Evolutionary conservation across 2,113 vertebrate genomes (phyloP), one percentile per base, ranked within the genome.

Genomic region (Pionites leucogaster): DNA sequence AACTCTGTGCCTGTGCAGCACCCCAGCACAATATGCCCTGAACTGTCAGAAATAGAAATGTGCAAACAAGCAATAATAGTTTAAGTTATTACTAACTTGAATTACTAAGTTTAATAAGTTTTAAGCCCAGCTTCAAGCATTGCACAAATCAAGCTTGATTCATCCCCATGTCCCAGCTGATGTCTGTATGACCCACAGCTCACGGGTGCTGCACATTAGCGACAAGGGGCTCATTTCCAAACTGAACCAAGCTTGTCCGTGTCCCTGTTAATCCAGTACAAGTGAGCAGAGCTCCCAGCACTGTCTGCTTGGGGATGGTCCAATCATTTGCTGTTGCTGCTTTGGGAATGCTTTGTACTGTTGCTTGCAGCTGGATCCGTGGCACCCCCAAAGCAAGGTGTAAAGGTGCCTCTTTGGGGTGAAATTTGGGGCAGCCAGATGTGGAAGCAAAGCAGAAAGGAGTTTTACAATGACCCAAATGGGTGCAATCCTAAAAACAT

Each of bases 231-330:
- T 91, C 5, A 0, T 76, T 52, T 80, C 59, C n/a, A 77, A 78
- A 10, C 13, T 1, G 5, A 41, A 33, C 41, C 6, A 5, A 77
- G 55, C 5, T 47, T n/a, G 0, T 5, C 28, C 71, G 18, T 12
- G 10, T 6, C 19, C 55, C 44, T 1, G 1, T 42, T 70, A 46
- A 74, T 27, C 62, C 3, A 2, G n/a, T 53, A 7, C 52, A 59
- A 27, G 53, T 16, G 10, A 67, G 50, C n/a, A 55, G 53, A 68
- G 49, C 46, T 64, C 59, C 49, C 72, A 52, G 47, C 1, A 4
- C 4, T 1, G 3, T 10, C 39, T 16, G 2, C 47, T 27, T 1
- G 2, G 47, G 41, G 49, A 28, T 0, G 23, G 2, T 41, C 46
- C 49, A 69, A 28, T 5, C 3, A 0, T 33, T 68, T 17, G 31